Base-by-base conservation (phyloP, 1,140 invertebrate genomes). In the Drosophila tropicalis region DNA sequence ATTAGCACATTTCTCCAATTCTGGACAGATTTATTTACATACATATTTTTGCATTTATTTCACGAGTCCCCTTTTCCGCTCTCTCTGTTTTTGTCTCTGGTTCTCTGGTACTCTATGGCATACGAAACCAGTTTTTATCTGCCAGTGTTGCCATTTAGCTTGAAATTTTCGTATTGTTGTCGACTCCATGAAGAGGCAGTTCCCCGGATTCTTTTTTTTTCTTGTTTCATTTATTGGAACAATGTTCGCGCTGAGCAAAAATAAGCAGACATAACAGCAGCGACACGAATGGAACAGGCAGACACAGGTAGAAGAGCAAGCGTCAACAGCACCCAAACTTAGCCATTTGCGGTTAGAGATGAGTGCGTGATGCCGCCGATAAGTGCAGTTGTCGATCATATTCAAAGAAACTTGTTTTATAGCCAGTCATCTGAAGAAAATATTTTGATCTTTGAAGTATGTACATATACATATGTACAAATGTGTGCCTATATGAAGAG, bases 101-200 rank as follows among this genome's bases (percentile, higher is more conserved):
- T 55, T 75, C 68, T 81, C 70, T 65, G 64, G 40, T 40, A 13
- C 39, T 15, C 64, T 41, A 54, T 67, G 36, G 57, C 47, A 29
- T 13, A 51, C 67, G 12, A 60, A 83, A 86, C 86, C 82, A 66
- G 51, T 83, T 85, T 85, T 82, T 6, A 15, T 12, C 17, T 57
- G 63, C 73, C 83, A 72, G 83, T 72, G 83, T 85, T 85, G 82
- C 83, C 82, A 86, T 82, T 85, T 82, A 67, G 61, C 58, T 55
- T 39, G 25, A 79, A 83, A 75, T 82, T 78, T 78, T 70, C 70
- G 73, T 51, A 55, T 15, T 72, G 55, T 64, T 63, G 32, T 61
- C 36, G n/a, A 44, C 32, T 40, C 17, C 44, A 12, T 22, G 44
- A 22, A 51, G 44, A 9, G 19, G 17, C 3, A 51, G 44, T 25